These are phyloP conservation scores for Trematocara marginatum DNA, from an alignment of 2,113 vertebrate genomes.

Conservation along the genomic window DNA sequence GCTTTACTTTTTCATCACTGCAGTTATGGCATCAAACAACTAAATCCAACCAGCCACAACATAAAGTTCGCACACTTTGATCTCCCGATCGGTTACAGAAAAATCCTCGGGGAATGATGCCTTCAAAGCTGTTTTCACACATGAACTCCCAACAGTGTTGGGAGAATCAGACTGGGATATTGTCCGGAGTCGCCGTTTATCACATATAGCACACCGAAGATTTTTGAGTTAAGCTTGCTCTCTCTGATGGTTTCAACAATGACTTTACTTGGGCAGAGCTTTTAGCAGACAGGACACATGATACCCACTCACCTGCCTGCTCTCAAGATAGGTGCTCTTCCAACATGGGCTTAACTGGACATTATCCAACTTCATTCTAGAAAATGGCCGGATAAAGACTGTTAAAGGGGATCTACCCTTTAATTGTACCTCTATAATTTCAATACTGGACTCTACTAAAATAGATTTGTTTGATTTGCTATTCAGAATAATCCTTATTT, in stretches of 20 bases:
- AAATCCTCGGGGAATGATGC: not conserved
- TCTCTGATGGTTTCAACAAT: not conserved
- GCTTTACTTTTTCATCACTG: conserved; percentile 2
- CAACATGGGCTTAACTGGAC: not conserved
- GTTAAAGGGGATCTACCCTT: not conserved
- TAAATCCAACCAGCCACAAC: not conserved
- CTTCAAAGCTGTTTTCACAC: not conserved
- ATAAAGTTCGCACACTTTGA: conserved; percentile 11
- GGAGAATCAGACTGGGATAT: not conserved
- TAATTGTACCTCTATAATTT: not conserved
- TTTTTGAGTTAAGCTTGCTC: not conserved
- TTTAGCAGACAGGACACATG: not conserved
- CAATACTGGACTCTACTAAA: not conserved
- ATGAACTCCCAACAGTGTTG: not conserved
- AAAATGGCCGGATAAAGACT: not conserved
- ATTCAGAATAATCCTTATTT: not conserved
- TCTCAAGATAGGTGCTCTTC: not conserved
- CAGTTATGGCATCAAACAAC: conserved; percentile 15
- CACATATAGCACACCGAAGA: not conserved
- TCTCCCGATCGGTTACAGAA: not conserved
- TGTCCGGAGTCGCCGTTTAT: not conserved
- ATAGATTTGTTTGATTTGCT: not conserved
- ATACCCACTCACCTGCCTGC: not conserved
- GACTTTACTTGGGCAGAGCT: not conserved
- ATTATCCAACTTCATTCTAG: not conserved